These are phyloP conservation scores for Rhingia campestris DNA, from an alignment of 2,888 invertebrate species.

Conservation along the genomic window DNA sequence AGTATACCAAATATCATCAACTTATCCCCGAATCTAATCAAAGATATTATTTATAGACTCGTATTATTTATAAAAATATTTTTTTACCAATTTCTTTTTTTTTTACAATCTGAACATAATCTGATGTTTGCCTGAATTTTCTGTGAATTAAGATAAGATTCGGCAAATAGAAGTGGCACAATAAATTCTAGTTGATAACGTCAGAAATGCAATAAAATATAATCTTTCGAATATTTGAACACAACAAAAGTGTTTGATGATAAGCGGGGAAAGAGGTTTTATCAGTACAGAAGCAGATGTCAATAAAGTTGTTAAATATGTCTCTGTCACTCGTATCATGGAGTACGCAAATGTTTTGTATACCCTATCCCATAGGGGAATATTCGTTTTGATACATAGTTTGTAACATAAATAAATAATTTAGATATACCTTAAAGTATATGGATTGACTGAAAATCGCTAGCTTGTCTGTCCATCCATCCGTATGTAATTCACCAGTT, in stretches of 20 bases:
- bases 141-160: constrained; percentile 20
- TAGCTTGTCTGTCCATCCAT: no score
- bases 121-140: neutral
- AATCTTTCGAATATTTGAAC: neutral
- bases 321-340: no score
- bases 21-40: neutral
- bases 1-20: neutral
- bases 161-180: neutral
- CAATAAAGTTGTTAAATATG: no score
- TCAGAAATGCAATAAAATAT: neutral
- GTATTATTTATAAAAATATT: constrained; percentile 1
- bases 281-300: no score
- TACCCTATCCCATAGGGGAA: no score
- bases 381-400: no score
- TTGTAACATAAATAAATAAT: no score
- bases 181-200: neutral
- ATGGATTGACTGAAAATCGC: no score
- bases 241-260: neutral
- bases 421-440: no score
- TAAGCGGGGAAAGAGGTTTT: no score
- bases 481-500: no score
- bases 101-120: neutral
- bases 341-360: no score
- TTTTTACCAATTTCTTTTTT: neutral
- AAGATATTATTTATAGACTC: constrained; percentile 17